Evolutionary conservation across 2,888 invertebrate species (phyloP).

Genomic region (Melinopterus prodromus): DNA sequence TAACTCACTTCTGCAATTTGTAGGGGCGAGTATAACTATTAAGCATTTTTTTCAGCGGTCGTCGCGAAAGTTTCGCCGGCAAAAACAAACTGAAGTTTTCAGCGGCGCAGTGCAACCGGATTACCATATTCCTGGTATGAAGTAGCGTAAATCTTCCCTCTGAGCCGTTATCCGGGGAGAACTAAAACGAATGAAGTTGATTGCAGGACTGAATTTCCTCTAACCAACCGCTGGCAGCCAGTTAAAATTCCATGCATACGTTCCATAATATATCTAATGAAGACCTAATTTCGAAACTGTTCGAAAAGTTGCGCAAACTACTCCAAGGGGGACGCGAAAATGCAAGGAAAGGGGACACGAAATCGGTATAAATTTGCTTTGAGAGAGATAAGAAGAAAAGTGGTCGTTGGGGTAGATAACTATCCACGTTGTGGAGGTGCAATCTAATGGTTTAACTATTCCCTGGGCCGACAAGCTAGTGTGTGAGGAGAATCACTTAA

Average conservation of each 20-base stretch:
- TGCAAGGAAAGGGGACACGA: neutral
- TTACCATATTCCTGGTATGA: neutral
- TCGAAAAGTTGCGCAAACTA: neutral
- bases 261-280: neutral
- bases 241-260: neutral
- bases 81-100: neutral
- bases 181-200: neutral
- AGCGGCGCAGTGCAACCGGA: neutral
- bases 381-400: too few relatives aligned
- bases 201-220: neutral
- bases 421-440: too few relatives aligned
- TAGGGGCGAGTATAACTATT: neutral
- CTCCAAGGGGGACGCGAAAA: neutral
- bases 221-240: neutral
- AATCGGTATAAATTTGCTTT: too few relatives aligned
- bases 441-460: too few relatives aligned
- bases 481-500: too few relatives aligned
- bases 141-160: neutral
- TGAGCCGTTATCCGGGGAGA: neutral
- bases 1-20: neutral
- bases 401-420: too few relatives aligned
- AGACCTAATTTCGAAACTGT: neutral
- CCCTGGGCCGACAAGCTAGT: too few relatives aligned
- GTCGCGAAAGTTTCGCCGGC: neutral
- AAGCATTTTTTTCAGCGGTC: neutral